A percentile compares a stretch with the other conserved stretches of the same genome.
Conservation (phyloP, 92 coral and sea anemone genomes). For the Nematostella vectensis region DNA sequence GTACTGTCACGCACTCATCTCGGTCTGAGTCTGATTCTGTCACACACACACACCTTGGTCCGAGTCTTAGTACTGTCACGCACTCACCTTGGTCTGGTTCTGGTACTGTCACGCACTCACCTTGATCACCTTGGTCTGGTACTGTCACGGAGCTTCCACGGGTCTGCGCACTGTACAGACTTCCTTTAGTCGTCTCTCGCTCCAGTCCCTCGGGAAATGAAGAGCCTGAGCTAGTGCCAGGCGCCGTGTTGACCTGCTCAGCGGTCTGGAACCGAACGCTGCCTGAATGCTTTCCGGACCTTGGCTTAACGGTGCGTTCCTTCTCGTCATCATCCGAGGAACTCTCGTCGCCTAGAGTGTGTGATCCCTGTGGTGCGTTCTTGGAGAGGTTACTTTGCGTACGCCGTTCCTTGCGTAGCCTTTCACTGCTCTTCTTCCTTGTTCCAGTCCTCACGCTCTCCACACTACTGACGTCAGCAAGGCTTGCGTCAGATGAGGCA, state of each 20-base stretch:
- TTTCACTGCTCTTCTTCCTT: slow-evolving; percentile 17
- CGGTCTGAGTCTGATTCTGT: no score
- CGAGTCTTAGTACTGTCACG: no score
- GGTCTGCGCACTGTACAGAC: slow-evolving; percentile 66
- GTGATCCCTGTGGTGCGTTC: not conserved
- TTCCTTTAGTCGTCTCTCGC: slow-evolving; percentile 58
- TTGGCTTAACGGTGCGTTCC: not conserved
- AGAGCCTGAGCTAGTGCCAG: slow-evolving; percentile 11
- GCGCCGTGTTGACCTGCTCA: slow-evolving; percentile 20
- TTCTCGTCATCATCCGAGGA: slow-evolving; percentile 49
- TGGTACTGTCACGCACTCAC: no score
- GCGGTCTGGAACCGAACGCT: slow-evolving; percentile 68
- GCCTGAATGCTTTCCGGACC: slow-evolving; percentile 1
- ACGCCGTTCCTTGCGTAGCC: not conserved
- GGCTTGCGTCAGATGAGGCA: slow-evolving; percentile 79
- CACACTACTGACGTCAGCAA: slow-evolving; percentile 78
- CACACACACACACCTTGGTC: no score
- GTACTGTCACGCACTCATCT: no score
- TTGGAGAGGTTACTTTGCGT: slow-evolving; percentile 23
- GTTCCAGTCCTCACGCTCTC: slow-evolving; percentile 38
- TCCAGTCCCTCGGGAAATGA: slow-evolving; percentile 31
- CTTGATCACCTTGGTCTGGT: slow-evolving; percentile 37
- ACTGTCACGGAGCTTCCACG: slow-evolving; percentile 62
- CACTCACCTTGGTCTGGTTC: no score
- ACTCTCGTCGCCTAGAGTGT: no score